phyloP scores from a whole-genome alignment of 2,113 vertebrate genomes.

The Brachypteracias leptosomus region DNA sequence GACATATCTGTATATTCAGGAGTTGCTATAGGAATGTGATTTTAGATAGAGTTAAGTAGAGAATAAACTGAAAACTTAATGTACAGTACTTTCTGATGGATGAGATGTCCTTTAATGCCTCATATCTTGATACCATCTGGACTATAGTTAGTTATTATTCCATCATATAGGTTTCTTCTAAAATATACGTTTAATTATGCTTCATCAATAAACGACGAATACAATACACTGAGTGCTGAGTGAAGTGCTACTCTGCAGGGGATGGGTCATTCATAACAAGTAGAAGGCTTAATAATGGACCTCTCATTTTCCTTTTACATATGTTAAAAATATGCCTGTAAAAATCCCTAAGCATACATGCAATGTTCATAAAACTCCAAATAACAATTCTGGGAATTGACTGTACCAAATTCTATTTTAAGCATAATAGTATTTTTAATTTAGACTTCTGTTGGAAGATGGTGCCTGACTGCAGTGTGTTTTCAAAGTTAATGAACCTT shows the following conservation, averaged over 20 bases:
- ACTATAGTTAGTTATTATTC: background rate
- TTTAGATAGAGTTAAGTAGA: background rate
- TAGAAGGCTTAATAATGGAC: background rate
- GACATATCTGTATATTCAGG: background rate
- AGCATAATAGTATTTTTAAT: background rate
- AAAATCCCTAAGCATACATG: background rate
- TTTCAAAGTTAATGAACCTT: background rate
- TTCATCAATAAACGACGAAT: background rate
- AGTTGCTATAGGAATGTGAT: constrained; percentile 54
- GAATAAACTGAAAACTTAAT: constrained; percentile 13
- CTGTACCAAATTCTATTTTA: background rate
- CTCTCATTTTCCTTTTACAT: background rate
- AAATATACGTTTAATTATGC: background rate
- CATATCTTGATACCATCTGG: constrained; percentile 19
- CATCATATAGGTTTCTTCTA: background rate
- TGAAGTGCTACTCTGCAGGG: background rate
- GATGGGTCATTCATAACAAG: background rate
- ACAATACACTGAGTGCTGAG: background rate
- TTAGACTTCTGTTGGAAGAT: background rate
- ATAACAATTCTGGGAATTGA: background rate
- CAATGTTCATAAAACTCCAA: background rate
- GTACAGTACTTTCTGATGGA: constrained; percentile 10
- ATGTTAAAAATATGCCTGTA: background rate
- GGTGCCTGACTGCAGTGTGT: background rate
- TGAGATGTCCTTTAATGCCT: background rate